Evolutionary conservation across 1,140 invertebrate genomes (phyloP), one percentile per base, ranked within the genome.

Genomic region (Pemphigus obesinymphae): DNA sequence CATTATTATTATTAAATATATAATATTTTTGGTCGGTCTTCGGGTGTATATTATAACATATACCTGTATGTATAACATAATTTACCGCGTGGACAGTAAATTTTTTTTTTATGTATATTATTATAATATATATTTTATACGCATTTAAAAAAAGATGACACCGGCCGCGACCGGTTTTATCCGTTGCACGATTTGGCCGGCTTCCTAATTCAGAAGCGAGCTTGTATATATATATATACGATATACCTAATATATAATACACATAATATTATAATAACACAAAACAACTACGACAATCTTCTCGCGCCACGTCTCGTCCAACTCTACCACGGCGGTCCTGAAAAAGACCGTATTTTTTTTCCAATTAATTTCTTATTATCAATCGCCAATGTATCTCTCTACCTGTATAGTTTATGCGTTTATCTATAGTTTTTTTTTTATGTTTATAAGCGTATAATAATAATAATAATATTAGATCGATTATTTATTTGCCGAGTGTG

Each of bases 201-300:
- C 55, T 78, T 78, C 75, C 75, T 78, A 78, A 58, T 78, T 78
- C 53, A 78, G 75, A 58, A 78, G 75, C 75, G 37, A 10, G 37
- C 37, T 40, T 40, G 10, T 10, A 10, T 37, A 37, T 66, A 66
- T 17, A 58, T 37, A 66, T 20, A 50, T 20, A 40, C 20, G 20
- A 20, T n/a, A n/a, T n/a, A n/a, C n/a, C n/a, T n/a, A n/a, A n/a
- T n/a, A n/a, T n/a, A n/a, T n/a, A n/a, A n/a, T n/a, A n/a, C n/a
- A n/a, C n/a, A n/a, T n/a, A n/a, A n/a, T n/a, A n/a, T n/a, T n/a
- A n/a, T n/a, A n/a, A n/a, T n/a, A n/a, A n/a, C n/a, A n/a, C n/a
- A n/a, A n/a, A n/a, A n/a, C 34, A 34, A 68, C 20, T 17, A 20
- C 34, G 20, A 40, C 63, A 13, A 68, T 68, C 34, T 68, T 10